A percentile compares a stretch with the other conserved stretches of the same genome.
Evolutionary conservation across 2,113 vertebrate species (phyloP).

Genomic region (Todiramphus saurophagus): DNA sequence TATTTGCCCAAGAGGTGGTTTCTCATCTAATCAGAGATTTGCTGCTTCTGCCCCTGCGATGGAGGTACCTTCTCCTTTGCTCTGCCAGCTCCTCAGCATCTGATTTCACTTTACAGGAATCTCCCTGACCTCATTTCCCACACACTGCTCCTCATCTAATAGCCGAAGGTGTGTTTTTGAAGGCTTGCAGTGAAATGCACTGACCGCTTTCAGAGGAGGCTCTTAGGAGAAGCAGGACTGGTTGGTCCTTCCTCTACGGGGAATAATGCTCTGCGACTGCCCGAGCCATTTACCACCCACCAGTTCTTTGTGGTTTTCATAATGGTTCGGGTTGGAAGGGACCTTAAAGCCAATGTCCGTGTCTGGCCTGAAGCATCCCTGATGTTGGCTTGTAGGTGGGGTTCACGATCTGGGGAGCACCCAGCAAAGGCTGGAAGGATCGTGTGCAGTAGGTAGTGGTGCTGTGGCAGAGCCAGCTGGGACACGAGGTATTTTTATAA

Average conservation of each 20-base stretch:
- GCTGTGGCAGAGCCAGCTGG: neutral
- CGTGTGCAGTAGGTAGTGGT: rapidly evolving
- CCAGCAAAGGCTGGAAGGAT: neutral
- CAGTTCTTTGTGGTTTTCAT: neutral
- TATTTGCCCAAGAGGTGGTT: neutral
- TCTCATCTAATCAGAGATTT: neutral
- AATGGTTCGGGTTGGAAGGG: no score
- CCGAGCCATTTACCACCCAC: neutral
- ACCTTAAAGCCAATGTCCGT: neutral
- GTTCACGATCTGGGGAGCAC: neutral
- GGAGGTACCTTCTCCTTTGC: neutral
- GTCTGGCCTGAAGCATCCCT: neutral
- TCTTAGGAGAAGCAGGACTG: neutral
- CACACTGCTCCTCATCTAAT: neutral
- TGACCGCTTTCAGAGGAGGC: neutral
- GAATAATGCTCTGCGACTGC: neutral
- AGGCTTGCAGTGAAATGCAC: neutral
- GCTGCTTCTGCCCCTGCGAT: neutral
- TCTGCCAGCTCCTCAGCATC: neutral
- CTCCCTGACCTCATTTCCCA: neutral
- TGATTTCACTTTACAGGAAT: neutral
- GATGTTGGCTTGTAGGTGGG: neutral
- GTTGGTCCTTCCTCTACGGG: neutral
- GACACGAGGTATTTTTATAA: rapidly evolving
- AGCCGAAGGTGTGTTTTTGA: neutral